Evolutionary conservation across 2,888 invertebrate genomes (phyloP).

Genomic region (Phorcus lineatus): DNA sequence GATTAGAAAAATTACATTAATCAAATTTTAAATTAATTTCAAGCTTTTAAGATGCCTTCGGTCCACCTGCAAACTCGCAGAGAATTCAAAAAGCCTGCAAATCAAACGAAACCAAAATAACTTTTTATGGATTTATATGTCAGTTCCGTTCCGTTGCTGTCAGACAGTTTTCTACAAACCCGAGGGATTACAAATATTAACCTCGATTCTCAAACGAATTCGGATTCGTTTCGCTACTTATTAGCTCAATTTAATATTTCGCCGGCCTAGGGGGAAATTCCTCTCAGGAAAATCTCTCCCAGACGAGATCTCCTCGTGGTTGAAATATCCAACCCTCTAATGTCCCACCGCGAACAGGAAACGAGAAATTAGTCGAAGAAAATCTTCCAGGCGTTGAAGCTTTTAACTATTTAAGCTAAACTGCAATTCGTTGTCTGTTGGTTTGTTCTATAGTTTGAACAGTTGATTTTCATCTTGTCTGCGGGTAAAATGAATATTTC

Average conservation of each 20-base stretch:
- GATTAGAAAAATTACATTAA: too few species aligned
- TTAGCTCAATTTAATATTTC: slow-evolving; percentile 23
- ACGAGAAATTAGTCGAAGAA: neutral
- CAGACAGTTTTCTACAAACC: neutral
- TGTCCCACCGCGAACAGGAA: neutral
- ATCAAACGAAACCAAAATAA: neutral
- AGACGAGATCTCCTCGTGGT: neutral
- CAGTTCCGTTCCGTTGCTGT: neutral
- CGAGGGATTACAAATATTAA: slow-evolving; percentile 14
- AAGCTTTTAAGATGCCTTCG: too few species aligned
- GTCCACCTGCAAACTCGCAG: neutral
- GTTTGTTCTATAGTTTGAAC: neutral
- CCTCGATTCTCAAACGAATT: neutral
- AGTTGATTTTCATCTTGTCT: neutral
- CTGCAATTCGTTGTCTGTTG: neutral
- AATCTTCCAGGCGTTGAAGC: neutral
- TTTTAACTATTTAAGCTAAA: neutral
- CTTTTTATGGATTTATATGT: neutral
- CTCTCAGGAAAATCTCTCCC: neutral
- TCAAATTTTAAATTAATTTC: too few species aligned
- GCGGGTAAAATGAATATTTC: neutral
- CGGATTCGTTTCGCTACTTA: slow-evolving; percentile 15
- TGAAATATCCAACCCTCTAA: neutral
- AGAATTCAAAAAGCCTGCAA: neutral
- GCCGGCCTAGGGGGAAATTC: slow-evolving; percentile 4